phyloP scores from a whole-genome alignment of 2,113 vertebrate genomes.

The Empidonax traillii region DNA sequence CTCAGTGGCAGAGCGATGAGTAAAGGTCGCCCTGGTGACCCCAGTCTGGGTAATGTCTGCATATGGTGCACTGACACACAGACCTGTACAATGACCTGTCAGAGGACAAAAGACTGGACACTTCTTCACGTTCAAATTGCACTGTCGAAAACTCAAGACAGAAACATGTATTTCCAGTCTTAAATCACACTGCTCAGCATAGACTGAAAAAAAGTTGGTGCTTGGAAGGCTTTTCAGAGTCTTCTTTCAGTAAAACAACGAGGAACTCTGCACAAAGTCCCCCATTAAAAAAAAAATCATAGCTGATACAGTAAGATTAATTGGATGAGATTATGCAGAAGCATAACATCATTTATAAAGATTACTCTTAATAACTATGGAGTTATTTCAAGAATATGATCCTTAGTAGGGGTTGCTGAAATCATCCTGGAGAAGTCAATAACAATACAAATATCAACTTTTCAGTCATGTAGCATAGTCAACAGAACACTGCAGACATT shows the following conservation, averaged over 20 bases:
- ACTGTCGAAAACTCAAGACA: constrained; percentile 17
- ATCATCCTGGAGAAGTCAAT: not conserved
- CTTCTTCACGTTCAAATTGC: constrained; percentile 8
- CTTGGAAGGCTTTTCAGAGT: not conserved
- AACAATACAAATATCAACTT: not conserved
- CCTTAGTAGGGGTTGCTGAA: not conserved
- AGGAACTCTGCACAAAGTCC: not conserved
- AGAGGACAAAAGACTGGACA: not conserved
- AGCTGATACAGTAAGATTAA: not conserved
- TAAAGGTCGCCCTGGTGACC: not conserved
- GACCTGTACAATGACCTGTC: constrained; percentile 2
- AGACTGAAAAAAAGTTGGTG: not conserved
- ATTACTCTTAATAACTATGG: constrained; percentile 5
- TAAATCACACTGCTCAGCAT: not conserved
- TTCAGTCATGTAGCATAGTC: not conserved
- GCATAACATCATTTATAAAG: not conserved
- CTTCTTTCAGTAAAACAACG: not conserved
- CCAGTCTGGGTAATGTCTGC: not conserved
- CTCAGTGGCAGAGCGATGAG: not conserved
- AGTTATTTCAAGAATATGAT: not conserved
- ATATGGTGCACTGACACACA: not conserved
- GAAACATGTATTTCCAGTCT: not conserved
- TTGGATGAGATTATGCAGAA: not conserved
- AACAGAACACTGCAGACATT: not conserved
- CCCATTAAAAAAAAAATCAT: not conserved